Evolutionary conservation across 2,113 vertebrate genomes (phyloP), one percentile per base, ranked within the genome.

Genomic region (Bufo gargarizans): DNA sequence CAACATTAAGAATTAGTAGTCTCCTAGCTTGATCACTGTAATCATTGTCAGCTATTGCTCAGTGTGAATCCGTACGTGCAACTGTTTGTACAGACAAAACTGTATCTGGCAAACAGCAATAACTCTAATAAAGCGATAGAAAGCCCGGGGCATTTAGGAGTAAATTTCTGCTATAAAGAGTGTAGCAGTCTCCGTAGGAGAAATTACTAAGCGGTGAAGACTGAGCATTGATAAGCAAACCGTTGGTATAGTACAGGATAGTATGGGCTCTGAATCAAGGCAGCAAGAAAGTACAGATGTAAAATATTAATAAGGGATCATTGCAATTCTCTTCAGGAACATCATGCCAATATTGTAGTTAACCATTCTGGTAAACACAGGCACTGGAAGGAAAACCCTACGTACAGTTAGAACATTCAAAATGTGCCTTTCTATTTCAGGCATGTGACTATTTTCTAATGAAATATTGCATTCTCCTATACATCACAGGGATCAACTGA

Each of bases 111-210:
- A 82, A 77, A 76, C 11, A 59, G 10, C 8, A 87, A 80, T 59
- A 88, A 61, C 69, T 77, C 56, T 77, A 74, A 76, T 83, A 80
- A 88, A 76, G 69, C 11, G 76, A 77, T 58, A 83, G 84, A 86
- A 88, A 88, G 86, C 86, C 78, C 55, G 20, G 43, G 86, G 86
- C 79, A 76, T 88, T 83, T 83, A 82, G 22, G 58, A 88, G 63
- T 88, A 7, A 83, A 63, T 65, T 76, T 22, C 77, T 83, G 77
- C 77, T 88, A 80, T 53, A 45, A 65, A 77, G 59, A 45, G n/a
- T 79, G 85, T 61, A n/a, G 17, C 67, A 47, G 67, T 82, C 65
- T n/a, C 55, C 72, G 85, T 79, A 69, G 17, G 47, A 79, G 65
- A 86, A 76, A 58, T 74, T 59, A 85, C 55, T 61, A 19, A 76